Conservation (phyloP, 2,113 vertebrate species). For the Melanerpes aurifrons region DNA sequence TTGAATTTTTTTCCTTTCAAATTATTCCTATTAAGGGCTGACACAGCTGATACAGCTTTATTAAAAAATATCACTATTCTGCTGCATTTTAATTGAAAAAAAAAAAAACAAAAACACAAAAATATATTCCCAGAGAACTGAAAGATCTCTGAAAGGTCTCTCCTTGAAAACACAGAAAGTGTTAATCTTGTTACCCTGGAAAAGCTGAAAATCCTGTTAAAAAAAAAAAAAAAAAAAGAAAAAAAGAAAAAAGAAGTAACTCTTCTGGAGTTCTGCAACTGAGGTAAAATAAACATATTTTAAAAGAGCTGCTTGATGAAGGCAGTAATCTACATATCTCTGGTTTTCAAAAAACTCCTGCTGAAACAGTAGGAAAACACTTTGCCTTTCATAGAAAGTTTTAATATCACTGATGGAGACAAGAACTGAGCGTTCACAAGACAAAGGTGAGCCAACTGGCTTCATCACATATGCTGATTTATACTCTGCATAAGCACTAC, state of each 20-base stretch:
- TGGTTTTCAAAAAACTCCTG: constrained; percentile 1
- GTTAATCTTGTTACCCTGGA: neutral
- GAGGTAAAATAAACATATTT: constrained; percentile 7
- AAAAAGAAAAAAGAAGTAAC: neutral
- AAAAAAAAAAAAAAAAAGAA: neutral
- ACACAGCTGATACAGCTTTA: constrained; percentile 28
- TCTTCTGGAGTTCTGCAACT: neutral
- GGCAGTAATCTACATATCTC: neutral
- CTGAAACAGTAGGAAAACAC: neutral
- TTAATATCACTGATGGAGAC: neutral
- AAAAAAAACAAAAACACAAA: too few species aligned
- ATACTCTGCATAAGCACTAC: neutral
- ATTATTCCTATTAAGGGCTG: neutral
- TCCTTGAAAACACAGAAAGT: neutral
- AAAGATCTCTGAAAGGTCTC: neutral
- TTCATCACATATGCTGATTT: neutral
- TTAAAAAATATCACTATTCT: neutral
- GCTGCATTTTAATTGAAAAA: neutral
- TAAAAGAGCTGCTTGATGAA: neutral
- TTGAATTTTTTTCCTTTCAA: constrained; percentile 11
- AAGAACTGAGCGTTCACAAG: neutral
- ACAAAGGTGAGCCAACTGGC: neutral
- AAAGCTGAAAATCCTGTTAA: neutral
- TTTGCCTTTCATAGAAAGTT: neutral
- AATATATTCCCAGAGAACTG: neutral